Conservation (phyloP, 1,140 invertebrate genomes). For the Sinella curviseta region DNA sequence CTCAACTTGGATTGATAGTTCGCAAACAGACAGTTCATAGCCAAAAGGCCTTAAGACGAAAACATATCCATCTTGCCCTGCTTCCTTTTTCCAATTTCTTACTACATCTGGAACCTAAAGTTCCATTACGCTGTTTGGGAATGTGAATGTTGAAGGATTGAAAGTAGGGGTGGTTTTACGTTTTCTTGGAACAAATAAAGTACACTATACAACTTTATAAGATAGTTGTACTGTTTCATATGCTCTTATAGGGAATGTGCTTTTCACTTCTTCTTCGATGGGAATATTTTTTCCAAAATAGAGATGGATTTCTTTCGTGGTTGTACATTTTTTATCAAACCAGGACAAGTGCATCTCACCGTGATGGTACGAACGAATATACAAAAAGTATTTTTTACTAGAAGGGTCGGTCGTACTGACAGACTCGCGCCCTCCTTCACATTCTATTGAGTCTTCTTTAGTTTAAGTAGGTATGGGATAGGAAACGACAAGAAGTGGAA, state of each 20-base stretch:
- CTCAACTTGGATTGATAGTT: too few species aligned
- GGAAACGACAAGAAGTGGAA: slow-evolving; percentile 2
- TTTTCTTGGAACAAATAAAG: neutral
- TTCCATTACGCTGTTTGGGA: neutral
- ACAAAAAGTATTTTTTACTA: neutral
- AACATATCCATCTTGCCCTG: neutral
- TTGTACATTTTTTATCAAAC: neutral
- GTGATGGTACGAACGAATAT: neutral
- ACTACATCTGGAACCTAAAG: neutral
- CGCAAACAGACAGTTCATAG: too few species aligned
- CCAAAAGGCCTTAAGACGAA: neutral
- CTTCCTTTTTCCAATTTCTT: neutral
- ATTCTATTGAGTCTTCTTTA: slow-evolving; percentile 1
- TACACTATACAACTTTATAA: neutral
- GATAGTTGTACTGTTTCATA: neutral
- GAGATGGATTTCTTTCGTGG: neutral
- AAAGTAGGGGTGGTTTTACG: neutral
- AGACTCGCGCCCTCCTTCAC: neutral
- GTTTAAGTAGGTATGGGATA: neutral
- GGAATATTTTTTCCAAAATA: neutral
- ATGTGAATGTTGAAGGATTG: neutral
- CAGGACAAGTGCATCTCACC: neutral
- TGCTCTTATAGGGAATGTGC: too few species aligned
- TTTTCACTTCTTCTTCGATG: neutral
- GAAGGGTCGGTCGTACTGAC: neutral